Conservation (phyloP, 2,113 vertebrate species). For the Brevimyrus niger region DNA sequence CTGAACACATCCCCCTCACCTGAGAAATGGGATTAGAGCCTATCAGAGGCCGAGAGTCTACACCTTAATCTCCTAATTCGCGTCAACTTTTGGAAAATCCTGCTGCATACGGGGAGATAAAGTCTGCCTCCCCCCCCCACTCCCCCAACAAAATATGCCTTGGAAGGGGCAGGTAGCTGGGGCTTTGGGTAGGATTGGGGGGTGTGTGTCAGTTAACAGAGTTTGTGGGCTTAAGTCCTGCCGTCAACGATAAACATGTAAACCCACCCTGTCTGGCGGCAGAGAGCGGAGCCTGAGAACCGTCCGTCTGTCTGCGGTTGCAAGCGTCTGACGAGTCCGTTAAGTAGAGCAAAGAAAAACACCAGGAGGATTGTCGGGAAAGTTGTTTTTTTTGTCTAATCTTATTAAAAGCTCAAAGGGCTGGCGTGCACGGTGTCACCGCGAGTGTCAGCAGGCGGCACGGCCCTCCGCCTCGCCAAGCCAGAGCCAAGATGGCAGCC, state of each 20-base stretch:
- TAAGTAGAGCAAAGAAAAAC: neutral
- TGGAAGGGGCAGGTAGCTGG: neutral
- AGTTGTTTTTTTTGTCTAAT: conserved; percentile 14
- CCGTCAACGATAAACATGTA: neutral
- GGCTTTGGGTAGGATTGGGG: neutral
- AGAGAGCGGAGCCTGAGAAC: neutral
- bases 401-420: conserved; percentile 21
- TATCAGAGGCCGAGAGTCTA: neutral
- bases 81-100: conserved; percentile 11
- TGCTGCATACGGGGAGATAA: conserved; percentile 17
- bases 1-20: neutral
- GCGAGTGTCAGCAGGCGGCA: neutral
- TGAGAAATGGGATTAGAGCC: neutral
- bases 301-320: neutral
- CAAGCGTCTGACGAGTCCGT: neutral
- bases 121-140: neutral
- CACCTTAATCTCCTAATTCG: conserved; percentile 15
- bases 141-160: neutral
- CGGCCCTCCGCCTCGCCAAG: neutral
- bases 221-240: neutral
- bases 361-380: neutral
- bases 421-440: neutral
- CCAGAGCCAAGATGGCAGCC: conserved; percentile 1
- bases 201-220: neutral
- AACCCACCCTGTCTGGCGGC: neutral